Percentiles rank a stretch among this genome's conserved stretches.
These are phyloP conservation scores for Zygogramma bicolorata DNA, from an alignment of 2,888 invertebrate genomes.

Conservation along the genomic window DNA sequence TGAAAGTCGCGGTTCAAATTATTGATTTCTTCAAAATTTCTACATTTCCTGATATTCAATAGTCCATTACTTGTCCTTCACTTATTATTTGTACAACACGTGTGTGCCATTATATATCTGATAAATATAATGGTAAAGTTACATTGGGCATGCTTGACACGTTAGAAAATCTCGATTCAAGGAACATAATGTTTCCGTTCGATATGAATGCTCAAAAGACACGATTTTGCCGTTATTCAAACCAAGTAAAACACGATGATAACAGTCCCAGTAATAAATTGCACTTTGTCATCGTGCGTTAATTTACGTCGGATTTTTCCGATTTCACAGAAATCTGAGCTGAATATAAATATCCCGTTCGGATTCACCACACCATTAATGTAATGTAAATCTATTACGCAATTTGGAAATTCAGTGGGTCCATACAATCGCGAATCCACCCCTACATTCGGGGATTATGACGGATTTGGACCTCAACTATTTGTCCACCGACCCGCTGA, in stretches of 20 bases:
- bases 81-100: no score
- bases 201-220: no score
- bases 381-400: conserved; percentile 43
- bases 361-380: conserved; percentile 24
- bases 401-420: conserved; percentile 43
- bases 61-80: no score
- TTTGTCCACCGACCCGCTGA: conserved; percentile 39
- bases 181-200: no score
- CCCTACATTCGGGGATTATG: conserved; percentile 44
- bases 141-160: no score
- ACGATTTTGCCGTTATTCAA: not conserved
- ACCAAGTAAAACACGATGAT: no score
- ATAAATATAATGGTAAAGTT: no score
- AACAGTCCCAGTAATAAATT: not conserved
- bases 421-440: conserved; percentile 39
- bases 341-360: conserved; percentile 16
- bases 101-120: no score
- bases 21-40: no score
- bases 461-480: conserved; percentile 46
- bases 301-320: not conserved
- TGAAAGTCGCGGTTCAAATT: no score
- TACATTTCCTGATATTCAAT: no score
- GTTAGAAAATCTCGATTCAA: no score
- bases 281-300: not conserved
- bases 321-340: conserved; percentile 27